Evolutionary conservation across 2,888 invertebrate genomes (phyloP).

Genomic region (Colletes collaris): DNA sequence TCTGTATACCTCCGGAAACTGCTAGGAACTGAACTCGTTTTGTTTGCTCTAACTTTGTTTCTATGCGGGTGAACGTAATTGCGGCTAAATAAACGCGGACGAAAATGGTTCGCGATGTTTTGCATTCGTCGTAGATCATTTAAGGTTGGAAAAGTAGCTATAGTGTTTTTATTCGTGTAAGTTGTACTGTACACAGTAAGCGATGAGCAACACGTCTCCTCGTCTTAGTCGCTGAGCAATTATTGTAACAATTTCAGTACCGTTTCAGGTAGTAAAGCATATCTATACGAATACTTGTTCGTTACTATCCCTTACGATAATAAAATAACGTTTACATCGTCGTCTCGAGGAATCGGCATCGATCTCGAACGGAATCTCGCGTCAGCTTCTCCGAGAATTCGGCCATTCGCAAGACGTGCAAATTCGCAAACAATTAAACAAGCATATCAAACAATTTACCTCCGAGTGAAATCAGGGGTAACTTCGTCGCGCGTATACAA

Average conservation of each 20-base stretch:
- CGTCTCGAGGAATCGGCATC: slow-evolving; percentile 42
- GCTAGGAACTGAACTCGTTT: slow-evolving; percentile 35
- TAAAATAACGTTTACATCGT: slow-evolving; percentile 60
- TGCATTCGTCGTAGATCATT: background rate
- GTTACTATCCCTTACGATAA: slow-evolving; percentile 52
- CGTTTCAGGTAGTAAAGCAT: slow-evolving; percentile 56
- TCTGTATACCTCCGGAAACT: slow-evolving; percentile 5
- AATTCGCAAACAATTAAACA: background rate
- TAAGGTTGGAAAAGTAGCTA: slow-evolving; percentile 24
- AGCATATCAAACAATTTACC: background rate
- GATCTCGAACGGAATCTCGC: slow-evolving; percentile 17
- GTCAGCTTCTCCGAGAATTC: background rate
- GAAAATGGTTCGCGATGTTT: slow-evolving; percentile 1
- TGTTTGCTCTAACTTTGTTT: background rate
- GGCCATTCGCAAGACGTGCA: background rate
- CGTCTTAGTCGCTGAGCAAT: slow-evolving; percentile 62
- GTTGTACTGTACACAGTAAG: slow-evolving; percentile 57
- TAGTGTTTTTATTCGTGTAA: slow-evolving; percentile 43
- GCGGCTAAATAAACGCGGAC: background rate
- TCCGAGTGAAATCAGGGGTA: background rate
- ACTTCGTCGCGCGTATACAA: background rate
- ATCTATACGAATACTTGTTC: slow-evolving; percentile 57
- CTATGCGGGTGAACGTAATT: background rate
- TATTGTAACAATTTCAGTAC: slow-evolving; percentile 58
- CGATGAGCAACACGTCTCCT: slow-evolving; percentile 56